phyloP scores from a whole-genome alignment of 1,140 invertebrate genomes.

The Atta cephalotes region DNA sequence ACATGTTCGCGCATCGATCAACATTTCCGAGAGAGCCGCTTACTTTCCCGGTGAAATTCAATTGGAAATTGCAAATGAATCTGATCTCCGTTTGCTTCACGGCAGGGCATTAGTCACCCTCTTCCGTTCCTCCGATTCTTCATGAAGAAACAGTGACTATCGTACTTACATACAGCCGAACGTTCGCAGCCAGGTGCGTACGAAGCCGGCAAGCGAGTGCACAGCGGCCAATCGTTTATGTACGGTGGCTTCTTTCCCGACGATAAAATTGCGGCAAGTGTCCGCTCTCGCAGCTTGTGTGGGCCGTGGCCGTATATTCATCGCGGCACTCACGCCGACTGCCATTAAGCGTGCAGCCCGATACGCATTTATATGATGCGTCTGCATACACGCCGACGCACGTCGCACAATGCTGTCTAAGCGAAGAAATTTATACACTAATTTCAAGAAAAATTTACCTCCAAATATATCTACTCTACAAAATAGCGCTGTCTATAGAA shows the following conservation, averaged over 20 bases:
- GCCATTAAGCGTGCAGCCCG: conserved; percentile 68
- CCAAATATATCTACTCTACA: no score
- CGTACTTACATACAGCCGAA: background rate
- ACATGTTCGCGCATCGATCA: conserved; percentile 57
- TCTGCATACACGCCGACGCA: conserved; percentile 13
- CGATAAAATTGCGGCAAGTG: conserved; percentile 83
- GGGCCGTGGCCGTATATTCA: conserved; percentile 71
- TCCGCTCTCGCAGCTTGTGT: conserved; percentile 74
- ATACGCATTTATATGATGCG: conserved; percentile 74
- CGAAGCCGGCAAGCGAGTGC: conserved; percentile 76
- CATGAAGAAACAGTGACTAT: conserved; percentile 40
- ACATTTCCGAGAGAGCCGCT: conserved; percentile 44
- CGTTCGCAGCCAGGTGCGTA: conserved; percentile 76
- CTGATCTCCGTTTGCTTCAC: conserved; percentile 52
- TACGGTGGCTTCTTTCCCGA: conserved; percentile 81
- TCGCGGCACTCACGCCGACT: conserved; percentile 63
- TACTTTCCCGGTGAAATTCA: conserved; percentile 39
- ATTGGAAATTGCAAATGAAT: conserved; percentile 63
- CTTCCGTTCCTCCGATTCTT: conserved; percentile 34
- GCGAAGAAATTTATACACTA: background rate
- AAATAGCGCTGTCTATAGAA: no score
- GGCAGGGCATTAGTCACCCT: conserved; percentile 55
- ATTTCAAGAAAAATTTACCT: background rate
- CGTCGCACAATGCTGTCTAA: background rate
- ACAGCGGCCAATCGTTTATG: conserved; percentile 81